Evolutionary conservation across 2,888 invertebrate genomes (phyloP).

Genomic region (Hartigia nigra): DNA sequence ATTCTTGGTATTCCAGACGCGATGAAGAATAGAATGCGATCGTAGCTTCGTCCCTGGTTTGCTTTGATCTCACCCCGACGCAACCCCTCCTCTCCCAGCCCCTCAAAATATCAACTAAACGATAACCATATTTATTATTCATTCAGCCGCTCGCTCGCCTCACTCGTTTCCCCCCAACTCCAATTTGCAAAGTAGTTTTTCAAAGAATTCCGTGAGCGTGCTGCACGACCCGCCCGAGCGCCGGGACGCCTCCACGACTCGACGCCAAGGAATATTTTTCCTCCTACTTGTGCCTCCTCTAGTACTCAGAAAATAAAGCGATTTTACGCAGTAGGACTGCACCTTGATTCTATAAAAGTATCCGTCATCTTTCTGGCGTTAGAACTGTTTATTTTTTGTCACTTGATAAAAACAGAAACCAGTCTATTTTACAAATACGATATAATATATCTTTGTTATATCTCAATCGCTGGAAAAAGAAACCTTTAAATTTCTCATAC

Average conservation of each 20-base stretch:
- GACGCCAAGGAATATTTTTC: neutral
- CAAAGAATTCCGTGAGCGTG: slow-evolving; percentile 39
- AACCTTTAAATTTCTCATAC: too few relatives aligned
- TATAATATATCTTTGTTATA: neutral
- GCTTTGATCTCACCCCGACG: slow-evolving; percentile 51
- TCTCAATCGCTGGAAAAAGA: too few relatives aligned
- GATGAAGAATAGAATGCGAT: slow-evolving; percentile 37
- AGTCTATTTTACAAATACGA: neutral
- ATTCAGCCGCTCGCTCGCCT: slow-evolving; percentile 66
- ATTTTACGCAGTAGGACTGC: neutral
- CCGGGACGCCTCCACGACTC: neutral
- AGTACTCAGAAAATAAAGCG: neutral
- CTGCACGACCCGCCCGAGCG: slow-evolving; percentile 29
- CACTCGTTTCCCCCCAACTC: slow-evolving; percentile 45
- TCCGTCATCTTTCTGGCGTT: neutral
- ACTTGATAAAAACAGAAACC: neutral
- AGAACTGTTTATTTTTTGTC: neutral
- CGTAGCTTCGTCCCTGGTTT: slow-evolving; percentile 20
- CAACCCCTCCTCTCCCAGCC: slow-evolving; percentile 61
- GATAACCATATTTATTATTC: slow-evolving; percentile 74
- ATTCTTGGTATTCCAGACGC: slow-evolving; percentile 14
- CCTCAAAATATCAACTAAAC: slow-evolving; percentile 74
- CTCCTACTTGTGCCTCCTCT: neutral
- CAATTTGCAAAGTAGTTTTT: slow-evolving; percentile 61
- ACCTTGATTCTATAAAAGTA: neutral